Percentiles rank a stretch among this genome's conserved stretches.
These are phyloP conservation scores for Proteles cristata DNA, from an alignment of 2,113 vertebrate genomes.

Conservation along the genomic window DNA sequence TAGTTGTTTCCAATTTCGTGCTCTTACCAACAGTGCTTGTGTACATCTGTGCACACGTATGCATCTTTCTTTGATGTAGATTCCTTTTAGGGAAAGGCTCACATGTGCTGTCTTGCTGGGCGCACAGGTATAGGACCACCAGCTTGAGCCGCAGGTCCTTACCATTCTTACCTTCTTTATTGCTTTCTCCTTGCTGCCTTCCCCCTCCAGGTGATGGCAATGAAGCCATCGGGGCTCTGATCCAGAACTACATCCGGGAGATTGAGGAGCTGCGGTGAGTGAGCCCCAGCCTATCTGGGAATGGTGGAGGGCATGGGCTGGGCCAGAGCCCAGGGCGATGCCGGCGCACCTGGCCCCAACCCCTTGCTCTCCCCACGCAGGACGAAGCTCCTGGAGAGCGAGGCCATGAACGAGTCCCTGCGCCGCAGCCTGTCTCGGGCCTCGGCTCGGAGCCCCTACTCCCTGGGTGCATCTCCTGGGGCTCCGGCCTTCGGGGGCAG, in stretches of 20 bases:
- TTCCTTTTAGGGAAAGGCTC: not conserved
- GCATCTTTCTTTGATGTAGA: not conserved
- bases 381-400: constrained; percentile 96
- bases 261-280: constrained; percentile 95
- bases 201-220: constrained; percentile 90
- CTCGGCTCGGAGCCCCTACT: constrained; percentile 87
- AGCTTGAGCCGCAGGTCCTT: not conserved
- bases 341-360: accelerated
- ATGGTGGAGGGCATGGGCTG: accelerated
- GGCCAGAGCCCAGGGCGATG: accelerated
- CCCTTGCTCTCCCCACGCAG: constrained; percentile 73
- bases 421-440: constrained; percentile 90
- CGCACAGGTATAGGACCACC: not conserved
- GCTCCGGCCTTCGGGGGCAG: constrained; percentile 81
- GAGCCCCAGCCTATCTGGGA: constrained; percentile 62
- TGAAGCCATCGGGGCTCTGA: constrained; percentile 94
- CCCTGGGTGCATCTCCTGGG: constrained; percentile 79
- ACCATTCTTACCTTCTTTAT: not conserved
- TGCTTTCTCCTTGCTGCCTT: not conserved
- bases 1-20: not conserved
- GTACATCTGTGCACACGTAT: not conserved
- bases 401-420: constrained; percentile 97
- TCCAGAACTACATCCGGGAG: constrained; percentile 98
- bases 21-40: not conserved
- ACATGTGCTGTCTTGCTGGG: accelerated